phyloP scores from a whole-genome alignment of 2,888 invertebrate genomes.

The Tineola bisselliella region DNA sequence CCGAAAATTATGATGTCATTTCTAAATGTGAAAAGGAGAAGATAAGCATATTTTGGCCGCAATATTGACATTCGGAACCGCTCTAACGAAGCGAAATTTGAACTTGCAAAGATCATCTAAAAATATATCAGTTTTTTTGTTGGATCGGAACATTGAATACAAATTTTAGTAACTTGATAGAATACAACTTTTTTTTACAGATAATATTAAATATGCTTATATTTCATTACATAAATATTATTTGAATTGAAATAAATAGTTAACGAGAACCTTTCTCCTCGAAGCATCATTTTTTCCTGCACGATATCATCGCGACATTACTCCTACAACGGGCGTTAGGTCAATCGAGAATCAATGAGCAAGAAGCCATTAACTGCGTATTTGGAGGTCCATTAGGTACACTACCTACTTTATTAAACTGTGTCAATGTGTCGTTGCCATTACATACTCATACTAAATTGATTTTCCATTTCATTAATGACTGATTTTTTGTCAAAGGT shows the following conservation, averaged over 20 bases:
- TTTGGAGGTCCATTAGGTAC: conserved; percentile 2
- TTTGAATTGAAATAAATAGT: neutral
- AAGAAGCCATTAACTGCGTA: conserved; percentile 6
- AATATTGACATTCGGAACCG: neutral
- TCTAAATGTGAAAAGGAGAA: too few relatives aligned
- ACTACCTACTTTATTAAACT: conserved; percentile 6
- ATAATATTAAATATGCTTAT: too few relatives aligned
- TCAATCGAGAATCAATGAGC: conserved; percentile 13
- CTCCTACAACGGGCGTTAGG: neutral
- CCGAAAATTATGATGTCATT: too few relatives aligned
- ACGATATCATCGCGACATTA: neutral
- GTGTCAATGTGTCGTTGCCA: neutral
- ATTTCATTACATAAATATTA: too few relatives aligned
- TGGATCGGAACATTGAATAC: too few relatives aligned
- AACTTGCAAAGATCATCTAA: neutral
- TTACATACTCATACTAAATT: neutral
- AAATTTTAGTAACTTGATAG: too few relatives aligned
- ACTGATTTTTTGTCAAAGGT: neutral
- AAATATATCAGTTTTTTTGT: neutral
- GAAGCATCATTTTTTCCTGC: neutral
- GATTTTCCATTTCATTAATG: neutral
- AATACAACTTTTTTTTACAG: too few relatives aligned
- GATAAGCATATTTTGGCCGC: neutral
- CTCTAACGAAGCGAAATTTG: neutral
- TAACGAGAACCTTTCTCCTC: neutral